These are phyloP conservation scores for Prionace glauca DNA, from an alignment of 2,797 vertebrate genomes.

Conservation along the genomic window DNA sequence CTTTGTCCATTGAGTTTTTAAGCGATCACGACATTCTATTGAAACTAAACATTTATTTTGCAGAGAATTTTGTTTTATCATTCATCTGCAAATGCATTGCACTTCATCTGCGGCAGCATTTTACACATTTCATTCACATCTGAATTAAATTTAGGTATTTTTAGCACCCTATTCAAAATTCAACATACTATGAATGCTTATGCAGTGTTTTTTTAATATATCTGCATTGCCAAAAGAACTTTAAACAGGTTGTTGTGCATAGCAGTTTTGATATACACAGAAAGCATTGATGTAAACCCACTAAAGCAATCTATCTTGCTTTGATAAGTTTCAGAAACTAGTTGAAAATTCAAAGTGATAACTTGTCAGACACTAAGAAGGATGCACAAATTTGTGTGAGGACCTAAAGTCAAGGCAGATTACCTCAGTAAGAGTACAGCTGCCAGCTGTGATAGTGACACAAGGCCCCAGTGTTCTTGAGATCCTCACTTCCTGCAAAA, in stretches of 20 bases:
- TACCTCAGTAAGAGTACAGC: slow-evolving; percentile 31
- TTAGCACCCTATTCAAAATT: neutral
- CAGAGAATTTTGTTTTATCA: neutral
- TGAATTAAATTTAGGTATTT: neutral
- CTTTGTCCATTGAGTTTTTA: neutral
- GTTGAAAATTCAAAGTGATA: slow-evolving; percentile 33
- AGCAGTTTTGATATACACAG: neutral
- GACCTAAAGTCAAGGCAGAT: slow-evolving; percentile 20
- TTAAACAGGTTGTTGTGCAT: slow-evolving; percentile 9
- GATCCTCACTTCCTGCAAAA: slow-evolving; percentile 32
- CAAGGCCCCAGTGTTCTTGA: slow-evolving; percentile 33
- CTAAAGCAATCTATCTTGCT: slow-evolving; percentile 4
- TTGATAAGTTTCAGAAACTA: slow-evolving; percentile 25
- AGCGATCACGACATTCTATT: neutral
- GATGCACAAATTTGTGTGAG: slow-evolving; percentile 26
- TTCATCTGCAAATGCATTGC: slow-evolving; percentile 2
- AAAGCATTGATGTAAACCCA: slow-evolving; percentile 2
- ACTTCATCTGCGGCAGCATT: neutral
- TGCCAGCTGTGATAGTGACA: slow-evolving; percentile 35
- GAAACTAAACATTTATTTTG: neutral
- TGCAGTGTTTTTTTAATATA: slow-evolving; percentile 26
- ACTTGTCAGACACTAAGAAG: neutral
- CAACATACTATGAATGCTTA: neutral
- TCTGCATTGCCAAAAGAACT: neutral
- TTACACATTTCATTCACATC: neutral